Base-by-base conservation (phyloP, 2,888 invertebrate species). In the Allophyes oxyacanthae region DNA sequence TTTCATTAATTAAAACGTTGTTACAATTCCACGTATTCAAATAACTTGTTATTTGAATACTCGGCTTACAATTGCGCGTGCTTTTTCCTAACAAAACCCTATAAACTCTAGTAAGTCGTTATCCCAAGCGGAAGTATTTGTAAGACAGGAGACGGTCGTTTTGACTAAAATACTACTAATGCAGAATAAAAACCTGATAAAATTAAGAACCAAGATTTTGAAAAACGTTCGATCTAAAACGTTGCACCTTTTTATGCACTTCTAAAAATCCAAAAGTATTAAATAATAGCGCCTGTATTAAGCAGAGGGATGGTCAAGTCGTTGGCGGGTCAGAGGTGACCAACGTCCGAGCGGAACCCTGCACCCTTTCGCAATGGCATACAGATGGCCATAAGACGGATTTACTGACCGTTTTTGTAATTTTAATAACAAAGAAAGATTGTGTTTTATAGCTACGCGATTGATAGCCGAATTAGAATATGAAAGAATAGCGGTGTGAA, bases 241-340 rank as follows among this genome's bases (percentile, higher is more conserved):
- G 5, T 38, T 38, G 45, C 44, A 65, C 46, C 55, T 54, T 58
- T 46, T 49, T 43, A 43, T 48, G 73, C 75, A 77, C 72, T 79
- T 78, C 11, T 6, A 40, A 50, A 59, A 55, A 9, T 56, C 4
- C 9, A 15, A 63, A 62, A 6, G 34, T 14, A 66, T 75, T 45
- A 50, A 68, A 57, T 53, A 68, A 63, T 53, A 34, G 6, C 13
- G 75, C 75, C 46, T 68, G 28, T 33, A 26, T 36, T 36, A 45
- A 51, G 44, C 30, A 32, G 33, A 44, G 52, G 69, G 69, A 66
- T 64, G 51, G 60, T 61, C 58, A 64, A 77, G 74, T 81, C 82
- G 85, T 87, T 84, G 87, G 83, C 76, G 82, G 91, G 92, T 93
- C 92, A 92, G 84, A 91, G 92, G 92, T 92, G 90, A 88, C 82